These are phyloP conservation scores for Nothobranchius kuhntae DNA, from an alignment of 2,113 vertebrate species.

Conservation along the genomic window DNA sequence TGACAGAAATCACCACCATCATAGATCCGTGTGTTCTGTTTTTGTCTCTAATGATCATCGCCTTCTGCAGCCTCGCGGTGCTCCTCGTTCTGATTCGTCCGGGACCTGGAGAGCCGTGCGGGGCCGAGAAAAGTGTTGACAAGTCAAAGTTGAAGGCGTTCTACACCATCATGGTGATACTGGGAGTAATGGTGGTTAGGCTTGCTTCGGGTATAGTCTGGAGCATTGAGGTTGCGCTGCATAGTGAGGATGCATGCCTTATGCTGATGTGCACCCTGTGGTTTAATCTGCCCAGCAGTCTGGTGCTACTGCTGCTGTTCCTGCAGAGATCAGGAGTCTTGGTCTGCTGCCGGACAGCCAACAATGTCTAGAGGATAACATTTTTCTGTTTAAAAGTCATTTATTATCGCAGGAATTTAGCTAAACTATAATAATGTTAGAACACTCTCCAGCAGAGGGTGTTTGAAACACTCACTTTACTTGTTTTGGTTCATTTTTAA, in stretches of 20 bases:
- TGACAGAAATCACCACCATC: not conserved
- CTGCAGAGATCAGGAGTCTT: not conserved
- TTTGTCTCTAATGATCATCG: not conserved
- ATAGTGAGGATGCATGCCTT: fast-evolving
- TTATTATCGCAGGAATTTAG: too few species aligned
- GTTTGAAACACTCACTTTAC: too few species aligned
- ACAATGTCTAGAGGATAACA: too few species aligned
- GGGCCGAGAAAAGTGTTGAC: not conserved
- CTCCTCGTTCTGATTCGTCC: slow-evolving; percentile 1
- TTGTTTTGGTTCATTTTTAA: too few species aligned
- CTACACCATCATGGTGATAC: not conserved
- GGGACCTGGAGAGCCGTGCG: not conserved
- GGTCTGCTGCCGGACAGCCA: not conserved
- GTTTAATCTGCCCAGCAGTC: slow-evolving; percentile 10
- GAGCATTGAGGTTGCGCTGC: not conserved
- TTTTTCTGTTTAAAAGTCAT: too few species aligned
- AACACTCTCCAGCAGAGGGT: too few species aligned
- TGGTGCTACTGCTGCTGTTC: slow-evolving; percentile 21
- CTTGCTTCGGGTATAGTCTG: not conserved
- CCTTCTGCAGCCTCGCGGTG: not conserved
- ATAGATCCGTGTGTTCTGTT: not conserved
- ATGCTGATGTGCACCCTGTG: too few species aligned
- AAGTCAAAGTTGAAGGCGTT: slow-evolving; percentile 2
- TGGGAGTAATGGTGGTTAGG: not conserved
- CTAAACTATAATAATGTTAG: too few species aligned